Evolutionary conservation across 2,113 vertebrate genomes (phyloP).

Genomic region (Pyxicephalus adspersus): DNA sequence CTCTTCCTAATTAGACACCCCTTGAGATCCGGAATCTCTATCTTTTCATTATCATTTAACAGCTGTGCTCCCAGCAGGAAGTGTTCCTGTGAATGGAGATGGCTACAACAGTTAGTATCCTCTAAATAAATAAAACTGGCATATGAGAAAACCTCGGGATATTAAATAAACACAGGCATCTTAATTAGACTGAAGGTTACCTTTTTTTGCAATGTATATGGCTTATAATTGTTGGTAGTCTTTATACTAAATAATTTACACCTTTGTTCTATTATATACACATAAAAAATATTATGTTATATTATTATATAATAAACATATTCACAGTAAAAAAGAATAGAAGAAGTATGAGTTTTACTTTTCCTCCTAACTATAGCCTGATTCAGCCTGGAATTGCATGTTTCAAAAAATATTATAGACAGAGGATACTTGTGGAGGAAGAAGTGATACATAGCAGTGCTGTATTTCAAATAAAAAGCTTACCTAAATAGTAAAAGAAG

Average conservation of each 20-base stretch:
- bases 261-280: conserved; percentile 26
- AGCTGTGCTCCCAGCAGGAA: conserved; percentile 75
- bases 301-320: neutral
- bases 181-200: conserved; percentile 19
- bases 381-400: no score
- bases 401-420: no score
- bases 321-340: no score
- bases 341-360: no score
- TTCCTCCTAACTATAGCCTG: no score
- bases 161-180: conserved; percentile 56
- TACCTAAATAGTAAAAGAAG: no score
- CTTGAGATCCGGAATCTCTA: conserved; percentile 66
- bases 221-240: conserved; percentile 67
- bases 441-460: no score
- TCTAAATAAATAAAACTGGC: conserved; percentile 65
- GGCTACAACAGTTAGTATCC: conserved; percentile 69
- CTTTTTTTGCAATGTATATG: conserved; percentile 43
- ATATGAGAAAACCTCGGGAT: conserved; percentile 62
- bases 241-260: neutral
- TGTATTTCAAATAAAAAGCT: no score
- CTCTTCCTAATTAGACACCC: conserved; percentile 67
- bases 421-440: no score
- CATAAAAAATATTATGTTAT: conserved; percentile 71
- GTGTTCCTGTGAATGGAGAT: conserved; percentile 72
- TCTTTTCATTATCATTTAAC: conserved; percentile 65